A percentile compares a stretch with the other conserved stretches of the same genome.
phyloP scores from a whole-genome alignment of 2,113 vertebrate species.

The Tricholaema leucomelas region DNA sequence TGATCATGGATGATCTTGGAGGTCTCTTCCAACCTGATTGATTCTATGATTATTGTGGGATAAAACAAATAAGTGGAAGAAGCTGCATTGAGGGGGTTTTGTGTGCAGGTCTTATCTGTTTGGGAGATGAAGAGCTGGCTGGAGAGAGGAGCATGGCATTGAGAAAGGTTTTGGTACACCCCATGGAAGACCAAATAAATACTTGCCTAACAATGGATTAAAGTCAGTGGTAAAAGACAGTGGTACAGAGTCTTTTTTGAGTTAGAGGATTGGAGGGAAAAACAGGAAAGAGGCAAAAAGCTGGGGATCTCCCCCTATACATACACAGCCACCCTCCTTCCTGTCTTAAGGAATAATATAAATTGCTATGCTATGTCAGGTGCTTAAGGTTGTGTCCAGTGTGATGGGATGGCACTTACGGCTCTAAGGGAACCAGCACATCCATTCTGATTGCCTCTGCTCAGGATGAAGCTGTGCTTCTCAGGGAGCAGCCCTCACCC shows the following conservation, averaged over 20 bases:
- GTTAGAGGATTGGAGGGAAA: not conserved
- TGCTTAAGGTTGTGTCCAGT: not conserved
- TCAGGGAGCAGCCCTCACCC: not conserved
- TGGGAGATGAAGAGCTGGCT: not conserved
- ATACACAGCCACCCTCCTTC: not conserved
- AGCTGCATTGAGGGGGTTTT: not conserved
- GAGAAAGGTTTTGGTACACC: not conserved
- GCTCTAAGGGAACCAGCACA: not conserved
- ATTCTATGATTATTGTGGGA: not conserved
- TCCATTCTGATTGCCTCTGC: rapidly evolving
- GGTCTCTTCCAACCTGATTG: too few species aligned
- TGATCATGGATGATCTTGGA: too few species aligned
- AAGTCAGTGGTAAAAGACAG: rapidly evolving
- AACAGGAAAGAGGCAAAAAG: not conserved
- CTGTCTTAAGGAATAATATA: not conserved
- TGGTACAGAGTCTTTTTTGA: not conserved
- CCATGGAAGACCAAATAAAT: not conserved
- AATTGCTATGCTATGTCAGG: not conserved
- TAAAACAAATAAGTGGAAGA: not conserved
- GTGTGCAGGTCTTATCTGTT: not conserved
- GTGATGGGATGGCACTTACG: not conserved
- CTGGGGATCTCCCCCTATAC: not conserved
- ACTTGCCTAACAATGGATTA: not conserved
- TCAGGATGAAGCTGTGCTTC: not conserved
- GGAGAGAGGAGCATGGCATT: not conserved